phyloP scores from a whole-genome alignment of 2,113 vertebrate species.

The Tetrax tetrax region DNA sequence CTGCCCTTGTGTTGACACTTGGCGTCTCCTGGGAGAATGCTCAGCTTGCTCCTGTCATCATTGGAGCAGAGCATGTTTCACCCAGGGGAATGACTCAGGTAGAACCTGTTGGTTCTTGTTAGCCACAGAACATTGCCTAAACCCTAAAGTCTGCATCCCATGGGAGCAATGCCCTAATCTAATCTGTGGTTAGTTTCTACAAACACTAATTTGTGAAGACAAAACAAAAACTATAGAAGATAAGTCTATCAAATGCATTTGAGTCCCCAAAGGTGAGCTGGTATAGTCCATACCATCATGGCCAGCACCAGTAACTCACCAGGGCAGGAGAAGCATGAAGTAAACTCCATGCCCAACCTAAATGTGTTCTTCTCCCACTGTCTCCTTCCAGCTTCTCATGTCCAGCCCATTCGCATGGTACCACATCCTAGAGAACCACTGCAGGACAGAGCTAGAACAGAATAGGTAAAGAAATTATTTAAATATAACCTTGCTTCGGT shows the following conservation, averaged over 20 bases:
- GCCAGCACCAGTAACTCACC: not conserved
- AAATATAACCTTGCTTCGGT: not conserved
- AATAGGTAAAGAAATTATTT: not conserved
- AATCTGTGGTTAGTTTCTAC: not conserved
- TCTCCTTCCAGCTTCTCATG: not conserved
- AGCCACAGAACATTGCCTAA: constrained; percentile 4
- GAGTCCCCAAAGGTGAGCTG: not conserved
- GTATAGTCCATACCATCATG: not conserved
- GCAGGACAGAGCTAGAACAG: not conserved
- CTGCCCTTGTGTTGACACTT: not conserved
- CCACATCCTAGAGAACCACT: not conserved
- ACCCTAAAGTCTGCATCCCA: not conserved
- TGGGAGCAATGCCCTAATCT: not conserved
- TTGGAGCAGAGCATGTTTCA: not conserved
- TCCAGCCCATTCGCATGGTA: not conserved
- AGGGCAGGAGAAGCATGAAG: not conserved
- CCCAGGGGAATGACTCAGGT: constrained; percentile 22
- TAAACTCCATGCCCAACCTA: not conserved
- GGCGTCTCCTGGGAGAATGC: not conserved
- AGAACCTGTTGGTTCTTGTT: constrained; percentile 43
- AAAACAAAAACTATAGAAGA: not conserved
- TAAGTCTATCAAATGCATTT: not conserved
- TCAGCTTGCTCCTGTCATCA: not conserved
- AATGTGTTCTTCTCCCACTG: not conserved
- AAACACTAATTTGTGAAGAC: constrained; percentile 29